Evolutionary conservation across 2,113 vertebrate species (phyloP).

Genomic region (Chrysemys picta): DNA sequence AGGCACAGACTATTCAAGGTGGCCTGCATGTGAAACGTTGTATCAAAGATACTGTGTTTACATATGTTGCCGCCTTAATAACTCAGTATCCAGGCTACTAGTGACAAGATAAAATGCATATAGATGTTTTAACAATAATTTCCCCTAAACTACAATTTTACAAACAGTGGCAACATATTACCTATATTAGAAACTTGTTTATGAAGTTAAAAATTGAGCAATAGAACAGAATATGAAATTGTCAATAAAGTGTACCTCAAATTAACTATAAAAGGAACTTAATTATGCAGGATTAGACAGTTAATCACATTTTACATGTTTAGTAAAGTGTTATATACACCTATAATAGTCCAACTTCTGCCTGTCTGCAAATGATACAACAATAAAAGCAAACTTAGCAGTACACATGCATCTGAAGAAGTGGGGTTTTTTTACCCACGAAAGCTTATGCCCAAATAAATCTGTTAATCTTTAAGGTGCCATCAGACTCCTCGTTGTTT

Average conservation of each 20-base stretch:
- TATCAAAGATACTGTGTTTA: not conserved
- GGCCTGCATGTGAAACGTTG: not conserved
- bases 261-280: not conserved
- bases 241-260: not conserved
- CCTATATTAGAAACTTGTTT: not conserved
- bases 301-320: not conserved
- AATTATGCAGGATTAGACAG: not conserved
- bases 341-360: not conserved
- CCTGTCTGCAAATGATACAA: not conserved
- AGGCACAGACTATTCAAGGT: not conserved
- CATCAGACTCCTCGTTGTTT: too few species aligned
- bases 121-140: not conserved
- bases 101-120: not conserved
- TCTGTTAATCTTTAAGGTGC: too few species aligned
- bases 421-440: too few species aligned
- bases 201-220: not conserved
- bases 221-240: accelerated
- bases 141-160: not conserved
- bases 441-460: too few species aligned
- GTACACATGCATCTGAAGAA: too few species aligned
- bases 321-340: not conserved
- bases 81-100: not conserved
- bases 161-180: not conserved
- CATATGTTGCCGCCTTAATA: not conserved
- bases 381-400: not conserved